Evolutionary conservation across 2,888 invertebrate genomes (phyloP), one percentile per base, ranked within the genome.

Genomic region (Luperina nickerlii): DNA sequence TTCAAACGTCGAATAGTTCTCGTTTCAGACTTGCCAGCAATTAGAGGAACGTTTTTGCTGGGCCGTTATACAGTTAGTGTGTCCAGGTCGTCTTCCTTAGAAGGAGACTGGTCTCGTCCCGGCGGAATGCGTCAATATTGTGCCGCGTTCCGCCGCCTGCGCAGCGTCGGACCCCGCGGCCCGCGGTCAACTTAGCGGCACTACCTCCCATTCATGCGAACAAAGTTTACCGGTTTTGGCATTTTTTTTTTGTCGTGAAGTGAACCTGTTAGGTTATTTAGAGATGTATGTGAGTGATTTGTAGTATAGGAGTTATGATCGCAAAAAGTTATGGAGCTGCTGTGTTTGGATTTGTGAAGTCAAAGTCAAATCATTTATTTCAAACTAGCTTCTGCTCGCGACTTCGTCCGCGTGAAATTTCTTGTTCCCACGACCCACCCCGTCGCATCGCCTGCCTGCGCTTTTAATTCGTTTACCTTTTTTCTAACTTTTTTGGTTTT

Each of bases 111-210:
- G 94, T 92, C 93, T 91, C 85, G 93, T 84, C 87, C 89, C 88
- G 90, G 77, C 80, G 94, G 96, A 94, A 96, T 95, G 95, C 93
- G 90, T 93, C 95, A 93, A 93, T 94, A 95, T 93, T 92, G 94
- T 91, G 90, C 91, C 82, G 89, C 84, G 82, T 86, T 84, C 88
- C 83, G 73, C 80, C 79, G 79, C 65, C 62, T 72, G 68, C 63
- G 48, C 66, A 32, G 81, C 45, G 48, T 65, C 57, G 70, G 74
- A 38, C 70, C 51, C 71, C n/a, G 71, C 8, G 38, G 54, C 70
- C 79, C 66, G 73, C 90, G 89, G 88, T 87, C 86, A 87, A 85
- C 79, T 81, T 87, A 88, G 90, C 90, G 88, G 88, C 84, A 85
- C 80, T 85, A 74, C 68, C 78, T 84, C 32, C 83, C 90, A 88